Evolutionary conservation across 2,797 vertebrate species (phyloP), one percentile per base, ranked within the genome.

Genomic region (Channallabes apus): DNA sequence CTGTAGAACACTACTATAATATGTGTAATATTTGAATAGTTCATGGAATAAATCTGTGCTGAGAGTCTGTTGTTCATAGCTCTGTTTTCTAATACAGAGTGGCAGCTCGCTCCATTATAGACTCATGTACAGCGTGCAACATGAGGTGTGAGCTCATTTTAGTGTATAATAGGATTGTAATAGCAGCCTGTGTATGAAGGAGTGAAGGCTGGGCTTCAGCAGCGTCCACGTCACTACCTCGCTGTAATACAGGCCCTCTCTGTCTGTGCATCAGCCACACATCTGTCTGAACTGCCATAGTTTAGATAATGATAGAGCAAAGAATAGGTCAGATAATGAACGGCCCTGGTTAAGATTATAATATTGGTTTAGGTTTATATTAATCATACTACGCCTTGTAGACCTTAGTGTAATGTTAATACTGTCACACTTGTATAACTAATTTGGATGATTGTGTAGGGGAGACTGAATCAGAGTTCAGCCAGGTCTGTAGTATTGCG

Each of bases 31-130:
- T 64, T 65, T 80, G 35, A 80, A 46, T 20, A 51, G 78, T 20
- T 80, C 35, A 65, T 80, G 6, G 65, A 46, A 80, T 61, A 79
- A 79, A 62, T 41, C 35, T 78, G 32, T 80, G 59, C 35, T 80
- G 77, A 64, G 77, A 64, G 24, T 24, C 18, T 54, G 20, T 64
- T 62, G 11, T 65, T n/a, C 9, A 6, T 32, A 32, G 71, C 27
- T 65, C 6, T 64, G 35, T 73, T 14, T 64, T 83, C 18, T 35
- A 15, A 27, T 76, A 7, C n/a, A 75, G 14, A 32, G 68, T 61
- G 22, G 35, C 8, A 35, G 56, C 46, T 27, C 8, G n/a, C 72
- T 6, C 14, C 6, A 9, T 58, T 58, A 29, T 35, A 6, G 76
- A 3, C 56, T 59, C 59, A 14, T 15, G 18, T 38, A 62, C 29